Evolutionary conservation across 1,140 invertebrate species (phyloP), one percentile per base, ranked within the genome.

Genomic region (Trichonephila inaurata): DNA sequence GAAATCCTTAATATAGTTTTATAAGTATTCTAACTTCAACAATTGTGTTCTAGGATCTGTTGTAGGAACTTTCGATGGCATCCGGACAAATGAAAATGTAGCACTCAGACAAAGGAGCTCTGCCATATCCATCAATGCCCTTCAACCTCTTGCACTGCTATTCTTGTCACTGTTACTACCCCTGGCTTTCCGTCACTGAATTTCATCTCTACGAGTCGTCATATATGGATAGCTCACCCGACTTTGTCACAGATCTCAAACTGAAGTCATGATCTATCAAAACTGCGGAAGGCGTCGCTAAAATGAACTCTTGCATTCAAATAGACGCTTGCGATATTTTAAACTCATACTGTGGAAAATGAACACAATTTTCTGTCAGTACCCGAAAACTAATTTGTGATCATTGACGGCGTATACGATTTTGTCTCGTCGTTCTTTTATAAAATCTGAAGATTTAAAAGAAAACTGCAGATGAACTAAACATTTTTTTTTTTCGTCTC

Each of bases 351-450:
- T 85, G 12, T 61, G 40, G 82, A 83, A 83, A 83, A 58, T 58
- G 33, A 40, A 62, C 60, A 40, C 6, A 40, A 69, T 33, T 64
- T 60, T 64, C 24, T 62, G 61, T 40, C 87, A 51, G 85, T 61
- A 33, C 62, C 62, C 12, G 61, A 64, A 89, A 69, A 89, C 88
- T 89, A 91, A 91, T 81, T 81, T 91, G 89, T 91, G 89, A 91
- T 91, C 72, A 91, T n/a, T 44, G 51, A 60, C 88, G 88, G 64
- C 85, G 58, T 18, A 60, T 10, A 87, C 51, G 18, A 19, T 91
- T 91, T 91, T 19, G 21, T 40, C n/a, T 58, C 72, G 89, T 69
- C 72, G 72, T 40, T 91, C 19, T 91, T 91, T 91, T 91, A 81
- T 88, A 88, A 64, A 77, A 77, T 51, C 82, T 24, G 44, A 51